Conservation (phyloP, 1,140 invertebrate species). For the Cryptotermes secundus region DNA sequence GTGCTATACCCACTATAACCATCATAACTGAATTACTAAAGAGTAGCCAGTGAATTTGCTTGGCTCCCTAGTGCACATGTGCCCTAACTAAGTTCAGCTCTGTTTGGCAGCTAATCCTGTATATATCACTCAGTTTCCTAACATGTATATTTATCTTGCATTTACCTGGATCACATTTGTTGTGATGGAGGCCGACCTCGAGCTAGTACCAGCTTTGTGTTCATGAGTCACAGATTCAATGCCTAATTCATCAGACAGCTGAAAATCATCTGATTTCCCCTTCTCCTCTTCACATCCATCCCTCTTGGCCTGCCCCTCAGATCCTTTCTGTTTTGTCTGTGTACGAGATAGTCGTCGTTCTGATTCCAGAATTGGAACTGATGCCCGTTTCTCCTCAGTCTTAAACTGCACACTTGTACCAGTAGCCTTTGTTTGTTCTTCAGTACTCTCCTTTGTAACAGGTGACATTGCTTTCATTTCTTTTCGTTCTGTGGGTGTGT, state of each 20-base stretch:
- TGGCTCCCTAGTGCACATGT: no score
- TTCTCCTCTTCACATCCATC: not conserved
- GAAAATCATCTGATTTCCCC: not conserved
- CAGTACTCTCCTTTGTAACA: not conserved
- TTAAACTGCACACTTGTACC: constrained; percentile 17
- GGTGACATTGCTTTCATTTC: not conserved
- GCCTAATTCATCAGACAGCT: not conserved
- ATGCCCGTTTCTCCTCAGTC: not conserved
- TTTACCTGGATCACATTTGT: constrained; percentile 35
- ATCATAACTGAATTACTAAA: no score
- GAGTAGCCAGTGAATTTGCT: no score
- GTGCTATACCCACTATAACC: no score
- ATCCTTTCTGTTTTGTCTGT: not conserved
- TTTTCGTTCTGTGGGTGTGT: not conserved
- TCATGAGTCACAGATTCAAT: not conserved
- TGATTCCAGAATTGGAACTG: not conserved
- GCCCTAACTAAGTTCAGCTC: no score
- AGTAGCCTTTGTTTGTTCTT: not conserved
- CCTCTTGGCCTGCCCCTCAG: not conserved
- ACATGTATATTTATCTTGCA: not conserved
- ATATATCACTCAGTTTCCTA: no score
- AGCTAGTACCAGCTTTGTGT: not conserved
- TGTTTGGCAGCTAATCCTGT: no score
- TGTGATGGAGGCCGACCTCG: constrained; percentile 31
- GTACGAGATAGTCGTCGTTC: not conserved